Conservation (phyloP, 1,140 invertebrate genomes). For the Pogonomyrmex barbatus region DNA sequence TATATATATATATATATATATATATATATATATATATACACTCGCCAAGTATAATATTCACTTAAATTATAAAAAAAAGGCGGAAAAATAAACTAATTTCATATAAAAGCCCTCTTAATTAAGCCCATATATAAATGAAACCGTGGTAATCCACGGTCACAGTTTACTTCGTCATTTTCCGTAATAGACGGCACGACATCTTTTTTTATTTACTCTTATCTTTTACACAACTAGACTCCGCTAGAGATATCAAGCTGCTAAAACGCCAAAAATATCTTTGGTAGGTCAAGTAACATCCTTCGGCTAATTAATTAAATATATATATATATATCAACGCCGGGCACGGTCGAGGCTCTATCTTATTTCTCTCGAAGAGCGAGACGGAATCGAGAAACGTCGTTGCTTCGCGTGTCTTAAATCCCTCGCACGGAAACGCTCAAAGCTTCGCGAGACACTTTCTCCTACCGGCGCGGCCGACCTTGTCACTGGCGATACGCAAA, state of each 20-base stretch:
- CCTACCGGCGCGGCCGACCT: neutral
- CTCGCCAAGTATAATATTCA: neutral
- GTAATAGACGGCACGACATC: neutral
- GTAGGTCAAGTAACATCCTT: too few species aligned
- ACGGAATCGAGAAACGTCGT: neutral
- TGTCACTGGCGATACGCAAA: conserved; percentile 11
- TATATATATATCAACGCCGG: too few species aligned
- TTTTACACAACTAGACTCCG: too few species aligned
- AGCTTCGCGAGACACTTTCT: conserved; percentile 17
- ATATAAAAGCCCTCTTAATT: neutral
- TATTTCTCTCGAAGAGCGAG: neutral
- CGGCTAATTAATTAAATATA: too few species aligned
- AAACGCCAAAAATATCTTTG: too few species aligned
- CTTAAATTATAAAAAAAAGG: neutral
- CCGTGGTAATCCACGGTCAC: neutral
- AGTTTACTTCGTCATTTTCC: neutral
- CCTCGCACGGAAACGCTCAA: neutral
- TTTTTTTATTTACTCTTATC: too few species aligned
- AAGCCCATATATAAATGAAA: neutral
- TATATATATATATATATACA: too few species aligned
- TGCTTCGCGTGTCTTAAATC: neutral
- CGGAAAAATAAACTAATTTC: neutral
- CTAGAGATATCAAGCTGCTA: too few species aligned
- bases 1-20: too few species aligned
- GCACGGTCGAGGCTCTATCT: neutral